Evolutionary conservation across 2,113 vertebrate genomes (phyloP), one percentile per base, ranked within the genome.

Genomic region (Cyanoderma ruficeps): DNA sequence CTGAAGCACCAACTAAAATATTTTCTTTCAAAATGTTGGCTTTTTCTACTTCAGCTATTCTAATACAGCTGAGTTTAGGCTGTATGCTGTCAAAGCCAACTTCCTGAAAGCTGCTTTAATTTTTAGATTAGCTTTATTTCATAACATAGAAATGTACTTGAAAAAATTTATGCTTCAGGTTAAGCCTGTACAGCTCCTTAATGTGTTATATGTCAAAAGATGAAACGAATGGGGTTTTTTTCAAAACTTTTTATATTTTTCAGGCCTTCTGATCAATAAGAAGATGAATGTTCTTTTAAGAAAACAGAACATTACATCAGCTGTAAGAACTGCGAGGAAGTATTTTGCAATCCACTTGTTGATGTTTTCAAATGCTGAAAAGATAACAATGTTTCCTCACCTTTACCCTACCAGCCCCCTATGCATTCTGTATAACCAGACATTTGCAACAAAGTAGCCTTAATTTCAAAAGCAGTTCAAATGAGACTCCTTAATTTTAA

Each of bases 341-440:
- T 83, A 71, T 86, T 96, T 83, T 44, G 56, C 85, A 94, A 95
- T 94, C 39, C 33, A 80, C 67, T 76, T 94, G 83, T 65, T 94
- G 74, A 94, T 76, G 75, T 85, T 86, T 82, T 80, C 59, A 68
- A 91, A 67, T 44, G 42, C 50, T 86, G 50, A 35, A 76, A 87
- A 88, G 78, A 80, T 44, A 65, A 37, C 9, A 86, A 30, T 20
- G 19, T 77, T 93, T 90, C 55, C 59, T 90, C 87, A 93, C 59
- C 50, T 77, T 57, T 56, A 70, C 12, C 67, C 11, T 56, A 79
- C 11, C 78, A 87, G 56, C 41, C 25, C 35, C 65, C 33, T 20
- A 46, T 22, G n/a, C 21, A 11, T 39, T 72, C 50, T n/a, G 28
- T 24, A 23, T 18, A 82, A 59, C 24, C 67, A 75, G 31, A 1